Conservation (phyloP, 2,888 invertebrate species). For the Tribolium freemani region DNA sequence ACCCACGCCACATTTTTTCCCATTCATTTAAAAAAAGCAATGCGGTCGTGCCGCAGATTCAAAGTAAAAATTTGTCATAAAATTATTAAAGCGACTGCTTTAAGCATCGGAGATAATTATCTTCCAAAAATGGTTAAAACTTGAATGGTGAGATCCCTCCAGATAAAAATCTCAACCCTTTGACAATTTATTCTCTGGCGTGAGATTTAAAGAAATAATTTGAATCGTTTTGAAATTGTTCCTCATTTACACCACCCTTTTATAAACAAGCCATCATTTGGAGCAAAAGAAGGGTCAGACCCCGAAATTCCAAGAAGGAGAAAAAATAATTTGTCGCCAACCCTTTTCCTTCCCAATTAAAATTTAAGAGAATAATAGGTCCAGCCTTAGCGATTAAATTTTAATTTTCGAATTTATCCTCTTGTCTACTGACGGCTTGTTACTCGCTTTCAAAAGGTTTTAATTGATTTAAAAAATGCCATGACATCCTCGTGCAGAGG, state of each 20-base stretch:
- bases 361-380: slow-evolving; percentile 52
- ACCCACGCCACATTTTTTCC: not conserved
- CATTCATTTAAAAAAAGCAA: not conserved
- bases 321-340: slow-evolving; percentile 40
- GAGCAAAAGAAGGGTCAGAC: slow-evolving; percentile 28
- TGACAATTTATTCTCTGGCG: slow-evolving; percentile 36
- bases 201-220: slow-evolving; percentile 45
- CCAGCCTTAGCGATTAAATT: slow-evolving; percentile 43
- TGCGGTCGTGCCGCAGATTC: not conserved
- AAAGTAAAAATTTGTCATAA: slow-evolving; percentile 22
- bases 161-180: slow-evolving; percentile 41
- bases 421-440: slow-evolving; percentile 5
- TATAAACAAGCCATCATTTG: slow-evolving; percentile 46
- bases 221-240: slow-evolving; percentile 43
- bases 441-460: not conserved
- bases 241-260: slow-evolving; percentile 42
- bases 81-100: slow-evolving; percentile 6
- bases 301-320: slow-evolving; percentile 35
- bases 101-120: slow-evolving; percentile 24
- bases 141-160: slow-evolving; percentile 1
- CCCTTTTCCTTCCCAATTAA: slow-evolving; percentile 55
- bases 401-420: slow-evolving; percentile 32
- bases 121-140: slow-evolving; percentile 14
- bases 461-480: slow-evolving; percentile 18
- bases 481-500: not conserved